phyloP scores from a whole-genome alignment of 2,113 vertebrate species.

The Sinocyclocheilus anophthalmus region DNA sequence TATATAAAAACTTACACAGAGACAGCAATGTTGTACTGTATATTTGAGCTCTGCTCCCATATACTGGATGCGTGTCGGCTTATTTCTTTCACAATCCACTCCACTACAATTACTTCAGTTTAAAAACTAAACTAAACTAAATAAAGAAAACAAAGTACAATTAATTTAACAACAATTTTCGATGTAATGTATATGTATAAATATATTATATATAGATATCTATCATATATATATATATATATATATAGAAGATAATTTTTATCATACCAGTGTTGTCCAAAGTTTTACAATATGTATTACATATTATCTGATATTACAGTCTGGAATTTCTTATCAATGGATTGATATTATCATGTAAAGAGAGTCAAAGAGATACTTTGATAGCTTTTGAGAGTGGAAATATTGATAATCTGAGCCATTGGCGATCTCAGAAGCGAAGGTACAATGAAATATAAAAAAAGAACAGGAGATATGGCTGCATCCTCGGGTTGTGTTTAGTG shows the following conservation, averaged over 20 bases:
- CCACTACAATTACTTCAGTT: no score
- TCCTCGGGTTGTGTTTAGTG: conserved; percentile 40
- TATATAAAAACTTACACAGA: not conserved
- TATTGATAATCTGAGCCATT: conserved; percentile 39
- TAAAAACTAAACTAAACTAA: no score
- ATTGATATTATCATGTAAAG: not conserved
- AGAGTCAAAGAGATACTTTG: not conserved
- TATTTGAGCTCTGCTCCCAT: not conserved
- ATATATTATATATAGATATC: no score
- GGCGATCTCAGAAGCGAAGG: conserved; percentile 50
- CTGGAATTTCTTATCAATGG: not conserved
- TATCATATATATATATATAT: no score
- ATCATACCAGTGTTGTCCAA: not conserved
- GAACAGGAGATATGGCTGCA: conserved; percentile 49
- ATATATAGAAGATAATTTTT: no score
- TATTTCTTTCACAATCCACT: no score
- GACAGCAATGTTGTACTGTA: no score
- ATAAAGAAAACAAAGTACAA: not conserved
- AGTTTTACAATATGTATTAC: not conserved
- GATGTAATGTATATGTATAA: no score
- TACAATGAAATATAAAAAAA: conserved; percentile 67
- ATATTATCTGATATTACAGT: not conserved
- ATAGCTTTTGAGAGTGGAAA: conserved; percentile 14
- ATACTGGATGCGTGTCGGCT: not conserved
- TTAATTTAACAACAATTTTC: no score